phyloP scores from a whole-genome alignment of 2,113 vertebrate species.

The Anseranas semipalmata region DNA sequence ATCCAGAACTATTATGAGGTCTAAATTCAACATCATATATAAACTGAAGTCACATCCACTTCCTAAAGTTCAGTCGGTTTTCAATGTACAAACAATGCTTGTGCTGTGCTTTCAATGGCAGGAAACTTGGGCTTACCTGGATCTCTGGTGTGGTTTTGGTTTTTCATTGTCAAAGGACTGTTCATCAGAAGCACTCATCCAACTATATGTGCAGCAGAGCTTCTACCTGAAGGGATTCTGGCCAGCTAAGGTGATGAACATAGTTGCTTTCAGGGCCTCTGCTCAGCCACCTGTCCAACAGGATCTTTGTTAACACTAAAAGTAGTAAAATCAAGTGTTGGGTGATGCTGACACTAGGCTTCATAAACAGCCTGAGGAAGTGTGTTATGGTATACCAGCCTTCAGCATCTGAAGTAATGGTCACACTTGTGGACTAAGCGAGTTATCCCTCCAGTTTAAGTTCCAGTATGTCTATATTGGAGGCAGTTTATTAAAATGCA shows the following conservation, averaged over 20 bases:
- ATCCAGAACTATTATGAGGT: neutral
- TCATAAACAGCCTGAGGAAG: neutral
- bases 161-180: neutral
- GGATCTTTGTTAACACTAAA: neutral
- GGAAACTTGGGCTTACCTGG: neutral
- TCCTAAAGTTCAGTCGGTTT: neutral
- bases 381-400: neutral
- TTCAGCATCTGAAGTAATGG: neutral
- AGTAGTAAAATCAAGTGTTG: neutral
- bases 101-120: neutral
- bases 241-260: neutral
- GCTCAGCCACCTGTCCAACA: neutral
- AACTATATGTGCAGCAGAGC: neutral
- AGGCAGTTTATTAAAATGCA: neutral
- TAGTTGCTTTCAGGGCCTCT: neutral
- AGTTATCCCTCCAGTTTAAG: neutral
- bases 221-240: neutral
- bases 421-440: neutral
- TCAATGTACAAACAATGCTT: neutral
- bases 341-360: neutral
- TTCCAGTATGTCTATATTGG: neutral
- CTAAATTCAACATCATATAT: neutral
- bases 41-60: neutral
- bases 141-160: neutral
- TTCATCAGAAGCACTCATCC: neutral